A percentile compares a stretch with the other conserved stretches of the same genome.
phyloP scores from a whole-genome alignment of 1,140 invertebrate genomes.

The Spodoptera litura region DNA sequence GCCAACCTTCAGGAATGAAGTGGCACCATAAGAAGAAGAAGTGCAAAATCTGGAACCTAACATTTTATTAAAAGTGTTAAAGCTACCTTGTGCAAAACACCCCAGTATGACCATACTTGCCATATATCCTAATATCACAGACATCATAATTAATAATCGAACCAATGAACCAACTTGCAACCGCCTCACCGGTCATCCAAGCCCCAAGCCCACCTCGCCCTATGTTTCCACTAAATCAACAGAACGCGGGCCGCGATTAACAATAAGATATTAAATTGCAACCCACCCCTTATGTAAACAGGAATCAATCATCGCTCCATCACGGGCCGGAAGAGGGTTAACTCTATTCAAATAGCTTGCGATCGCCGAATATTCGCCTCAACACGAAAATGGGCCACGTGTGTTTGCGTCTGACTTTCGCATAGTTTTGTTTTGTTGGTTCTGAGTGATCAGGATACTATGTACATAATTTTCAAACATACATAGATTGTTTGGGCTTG shows the following conservation, averaged over 20 bases:
- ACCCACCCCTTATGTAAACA: conserved; percentile 78
- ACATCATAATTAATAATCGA: no score
- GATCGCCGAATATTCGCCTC: conserved; percentile 69
- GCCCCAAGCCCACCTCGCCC: not conserved
- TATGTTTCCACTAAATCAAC: conserved; percentile 63
- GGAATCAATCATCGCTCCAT: conserved; percentile 83
- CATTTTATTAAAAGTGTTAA: no score
- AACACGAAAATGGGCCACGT: conserved; percentile 50
- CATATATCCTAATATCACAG: no score
- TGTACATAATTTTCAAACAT: no score
- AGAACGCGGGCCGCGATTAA: conserved; percentile 70
- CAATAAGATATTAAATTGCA: conserved; percentile 85
- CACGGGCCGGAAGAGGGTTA: conserved; percentile 74
- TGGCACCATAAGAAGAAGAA: no score
- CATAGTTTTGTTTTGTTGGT: conserved; percentile 12
- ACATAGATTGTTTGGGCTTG: not conserved
- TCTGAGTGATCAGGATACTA: not conserved
- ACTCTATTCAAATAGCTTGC: conserved; percentile 77
- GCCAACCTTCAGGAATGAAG: no score
- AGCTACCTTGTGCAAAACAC: no score
- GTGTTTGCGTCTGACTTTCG: conserved; percentile 32
- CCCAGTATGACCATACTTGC: no score
- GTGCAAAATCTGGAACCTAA: no score
- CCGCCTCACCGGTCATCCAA: not conserved
- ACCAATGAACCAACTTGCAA: not conserved